Conservation (phyloP, 2,113 vertebrate species). For the Pristiophorus japonicus region DNA sequence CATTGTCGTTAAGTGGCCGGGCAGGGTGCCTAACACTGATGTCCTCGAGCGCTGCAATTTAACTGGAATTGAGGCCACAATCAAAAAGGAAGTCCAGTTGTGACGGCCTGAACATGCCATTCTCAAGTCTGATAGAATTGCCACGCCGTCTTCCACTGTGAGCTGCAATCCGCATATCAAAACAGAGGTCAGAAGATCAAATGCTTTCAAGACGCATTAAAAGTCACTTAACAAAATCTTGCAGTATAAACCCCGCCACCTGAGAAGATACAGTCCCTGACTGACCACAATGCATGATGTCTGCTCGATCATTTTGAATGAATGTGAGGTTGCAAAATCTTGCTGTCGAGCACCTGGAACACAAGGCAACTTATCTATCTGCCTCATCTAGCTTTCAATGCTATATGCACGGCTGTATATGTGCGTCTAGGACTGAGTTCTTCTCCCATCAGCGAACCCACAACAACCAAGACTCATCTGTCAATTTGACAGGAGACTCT, state of each 20-base stretch:
- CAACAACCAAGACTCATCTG: background rate
- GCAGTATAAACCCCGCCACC: no score
- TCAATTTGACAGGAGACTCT: background rate
- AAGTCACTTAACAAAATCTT: background rate
- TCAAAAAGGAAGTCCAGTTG: background rate
- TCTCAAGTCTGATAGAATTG: background rate
- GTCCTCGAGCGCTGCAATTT: background rate
- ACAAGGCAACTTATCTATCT: background rate
- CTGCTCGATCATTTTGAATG: background rate
- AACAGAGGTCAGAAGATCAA: background rate
- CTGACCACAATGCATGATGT: background rate
- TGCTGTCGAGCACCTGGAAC: background rate
- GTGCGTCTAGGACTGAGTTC: background rate
- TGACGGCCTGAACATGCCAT: background rate
- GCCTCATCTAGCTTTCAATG: no score
- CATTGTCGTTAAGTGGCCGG: background rate
- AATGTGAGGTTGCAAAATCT: background rate
- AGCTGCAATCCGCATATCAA: background rate
- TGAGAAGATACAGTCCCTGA: background rate
- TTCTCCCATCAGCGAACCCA: background rate
- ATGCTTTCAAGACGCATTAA: background rate
- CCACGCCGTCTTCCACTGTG: background rate
- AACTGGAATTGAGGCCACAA: background rate
- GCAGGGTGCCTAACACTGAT: background rate
- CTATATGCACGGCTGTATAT: no score